A percentile compares a stretch with the other conserved stretches of the same genome.
These are phyloP conservation scores for Amphilophus citrinellus DNA, from an alignment of 2,113 vertebrate genomes.

Conservation along the genomic window DNA sequence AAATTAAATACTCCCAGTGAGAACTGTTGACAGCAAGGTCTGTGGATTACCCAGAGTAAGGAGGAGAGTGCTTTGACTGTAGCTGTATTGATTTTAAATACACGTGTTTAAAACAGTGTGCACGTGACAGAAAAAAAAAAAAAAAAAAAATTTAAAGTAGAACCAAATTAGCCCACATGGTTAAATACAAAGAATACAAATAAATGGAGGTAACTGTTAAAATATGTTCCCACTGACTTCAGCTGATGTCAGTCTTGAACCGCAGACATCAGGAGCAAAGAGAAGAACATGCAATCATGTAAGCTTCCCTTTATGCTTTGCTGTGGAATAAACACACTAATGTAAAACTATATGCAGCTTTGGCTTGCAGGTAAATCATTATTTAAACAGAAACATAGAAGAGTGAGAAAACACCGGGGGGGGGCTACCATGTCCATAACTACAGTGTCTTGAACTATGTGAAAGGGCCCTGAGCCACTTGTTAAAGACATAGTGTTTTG, in stretches of 20 bases:
- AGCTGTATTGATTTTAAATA: not conserved
- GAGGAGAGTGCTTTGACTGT: not conserved
- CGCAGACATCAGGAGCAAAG: not conserved
- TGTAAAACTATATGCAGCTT: conserved; percentile 17
- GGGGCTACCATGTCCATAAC: conserved; percentile 26
- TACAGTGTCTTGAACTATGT: conserved; percentile 51
- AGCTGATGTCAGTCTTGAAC: not conserved
- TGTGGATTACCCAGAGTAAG: not conserved
- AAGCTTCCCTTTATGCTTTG: conserved; percentile 10
- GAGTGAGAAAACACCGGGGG: conserved; percentile 16
- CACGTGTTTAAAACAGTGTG: not conserved
- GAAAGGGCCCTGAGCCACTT: conserved; percentile 58
- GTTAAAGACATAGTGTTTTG: conserved; percentile 52
- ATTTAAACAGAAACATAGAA: not conserved
- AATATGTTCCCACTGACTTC: not conserved
- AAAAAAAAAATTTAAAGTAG: not conserved
- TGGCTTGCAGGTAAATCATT: not conserved
- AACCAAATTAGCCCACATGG: not conserved
- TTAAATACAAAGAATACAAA: not conserved
- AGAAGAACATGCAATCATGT: not conserved
- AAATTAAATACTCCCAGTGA: conserved; percentile 9
- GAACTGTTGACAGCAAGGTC: not conserved
- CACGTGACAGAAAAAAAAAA: not conserved
- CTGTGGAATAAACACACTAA: conserved; percentile 6
- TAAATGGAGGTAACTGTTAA: not conserved